Evolutionary conservation across 2,113 vertebrate genomes (phyloP), one percentile per base, ranked within the genome.

Genomic region (Calidris pugnax): DNA sequence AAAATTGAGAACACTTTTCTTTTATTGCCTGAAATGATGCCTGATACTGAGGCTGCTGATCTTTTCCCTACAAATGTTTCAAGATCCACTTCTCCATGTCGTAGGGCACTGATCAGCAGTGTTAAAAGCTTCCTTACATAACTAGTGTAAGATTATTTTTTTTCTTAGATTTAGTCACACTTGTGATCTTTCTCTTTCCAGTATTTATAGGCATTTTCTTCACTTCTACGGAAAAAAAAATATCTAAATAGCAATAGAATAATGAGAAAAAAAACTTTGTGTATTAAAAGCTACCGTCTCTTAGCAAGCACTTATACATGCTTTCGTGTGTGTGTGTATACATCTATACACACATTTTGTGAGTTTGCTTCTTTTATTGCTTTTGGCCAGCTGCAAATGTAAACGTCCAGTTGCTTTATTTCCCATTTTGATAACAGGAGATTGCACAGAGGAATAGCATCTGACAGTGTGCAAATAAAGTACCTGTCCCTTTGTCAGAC

Each of bases 391-490:
- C 41, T 87, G 48, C 50, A 87, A 55, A 90, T 72, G 56, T 55
- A 55, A 75, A 64, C 51, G 20, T 77, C 41, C 72, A 43, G 10
- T 82, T 75, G 6, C 32, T 93, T 95, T 80, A 57, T 81, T 78
- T 89, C 39, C 27, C 23, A 15, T 81, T 80, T 88, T 74, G 76
- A 41, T 72, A 85, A 72, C 21, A 43, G 43, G 30, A 88, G 59
- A 74, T 56, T 64, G 41, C 85, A 62, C 28, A 63, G 76, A 87
- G 82, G 69, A 95, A 79, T 14, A 92, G 32, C 67, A 67, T 63
- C 79, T 93, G 85, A 73, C 68, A 62, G 15, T 4, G 45, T 79
- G 74, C 62, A 96, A 95, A 95, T 96, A 88, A 94, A 97, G 87
- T 92, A 74, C 75, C 50, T 41, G 35, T 92, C 56, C 57, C 85